phyloP scores from a whole-genome alignment of 2,113 vertebrate species.

The Phaethornis superciliosus region DNA sequence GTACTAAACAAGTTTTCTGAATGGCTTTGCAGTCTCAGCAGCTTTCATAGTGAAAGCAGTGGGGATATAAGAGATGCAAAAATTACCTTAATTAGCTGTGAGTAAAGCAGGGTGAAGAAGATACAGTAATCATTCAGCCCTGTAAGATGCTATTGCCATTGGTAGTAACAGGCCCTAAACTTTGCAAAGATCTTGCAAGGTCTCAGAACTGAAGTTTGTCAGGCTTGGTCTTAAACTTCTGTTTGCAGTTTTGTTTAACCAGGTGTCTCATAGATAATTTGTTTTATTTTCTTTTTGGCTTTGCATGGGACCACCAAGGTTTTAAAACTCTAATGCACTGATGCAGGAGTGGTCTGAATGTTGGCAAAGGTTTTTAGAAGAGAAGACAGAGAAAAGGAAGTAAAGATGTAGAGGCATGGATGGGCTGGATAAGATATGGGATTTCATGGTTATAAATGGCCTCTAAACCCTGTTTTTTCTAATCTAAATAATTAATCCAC shows the following conservation, averaged over 20 bases:
- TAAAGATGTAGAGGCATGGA: background rate
- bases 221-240: background rate
- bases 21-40: background rate
- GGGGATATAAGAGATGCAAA: background rate
- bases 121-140: background rate
- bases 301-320: background rate
- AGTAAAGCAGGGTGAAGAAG: background rate
- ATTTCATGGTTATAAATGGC: background rate
- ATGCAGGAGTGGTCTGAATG: background rate
- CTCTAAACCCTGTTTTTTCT: background rate
- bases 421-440: background rate
- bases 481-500: background rate
- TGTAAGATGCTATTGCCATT: background rate
- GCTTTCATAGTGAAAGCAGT: background rate
- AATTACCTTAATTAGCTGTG: background rate
- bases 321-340: background rate
- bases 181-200: background rate
- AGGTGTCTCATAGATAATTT: background rate
- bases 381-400: accelerated
- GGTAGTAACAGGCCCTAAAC: background rate
- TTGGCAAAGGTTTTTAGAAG: background rate
- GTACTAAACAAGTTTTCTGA: background rate
- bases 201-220: background rate
- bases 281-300: background rate
- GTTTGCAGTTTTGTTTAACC: background rate